phyloP scores from a whole-genome alignment of 2,797 vertebrate genomes.

The Coregonus sp. region DNA sequence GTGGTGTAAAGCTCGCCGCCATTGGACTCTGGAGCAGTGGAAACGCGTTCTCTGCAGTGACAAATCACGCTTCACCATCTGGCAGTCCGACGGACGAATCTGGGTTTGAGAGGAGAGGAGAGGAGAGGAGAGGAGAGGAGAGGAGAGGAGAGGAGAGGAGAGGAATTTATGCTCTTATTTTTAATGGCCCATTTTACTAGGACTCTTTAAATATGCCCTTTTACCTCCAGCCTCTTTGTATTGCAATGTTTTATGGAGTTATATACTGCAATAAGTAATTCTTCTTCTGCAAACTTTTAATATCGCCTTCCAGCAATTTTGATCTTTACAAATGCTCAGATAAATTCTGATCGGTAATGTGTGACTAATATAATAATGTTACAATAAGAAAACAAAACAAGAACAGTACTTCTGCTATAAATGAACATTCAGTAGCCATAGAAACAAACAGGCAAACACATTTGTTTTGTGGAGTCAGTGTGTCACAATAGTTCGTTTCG shows the following conservation, averaged over 20 bases:
- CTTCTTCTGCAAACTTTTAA: background rate
- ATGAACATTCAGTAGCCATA: background rate
- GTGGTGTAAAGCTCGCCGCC: too few species aligned
- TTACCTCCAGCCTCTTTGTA: background rate
- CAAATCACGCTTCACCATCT: too few species aligned
- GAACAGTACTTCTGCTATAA: background rate
- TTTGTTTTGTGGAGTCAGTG: constrained; percentile 59
- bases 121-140: too few species aligned
- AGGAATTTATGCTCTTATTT: constrained; percentile 8
- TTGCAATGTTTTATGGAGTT: background rate
- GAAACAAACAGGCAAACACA: constrained; percentile 36
- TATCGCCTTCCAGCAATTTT: background rate
- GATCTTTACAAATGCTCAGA: background rate
- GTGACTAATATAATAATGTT: background rate
- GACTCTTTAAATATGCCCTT: background rate
- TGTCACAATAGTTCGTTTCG: constrained; percentile 55
- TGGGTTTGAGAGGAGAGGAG: too few species aligned
- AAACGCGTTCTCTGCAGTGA: too few species aligned
- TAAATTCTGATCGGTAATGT: background rate
- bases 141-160: background rate
- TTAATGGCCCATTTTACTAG: constrained; percentile 5
- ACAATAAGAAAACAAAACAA: background rate
- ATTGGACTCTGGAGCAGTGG: too few species aligned
- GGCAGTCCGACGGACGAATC: too few species aligned
- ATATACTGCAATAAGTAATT: background rate